Base-by-base conservation (phyloP, 2,113 vertebrate species). In the Nyctibius bracteatus region DNA sequence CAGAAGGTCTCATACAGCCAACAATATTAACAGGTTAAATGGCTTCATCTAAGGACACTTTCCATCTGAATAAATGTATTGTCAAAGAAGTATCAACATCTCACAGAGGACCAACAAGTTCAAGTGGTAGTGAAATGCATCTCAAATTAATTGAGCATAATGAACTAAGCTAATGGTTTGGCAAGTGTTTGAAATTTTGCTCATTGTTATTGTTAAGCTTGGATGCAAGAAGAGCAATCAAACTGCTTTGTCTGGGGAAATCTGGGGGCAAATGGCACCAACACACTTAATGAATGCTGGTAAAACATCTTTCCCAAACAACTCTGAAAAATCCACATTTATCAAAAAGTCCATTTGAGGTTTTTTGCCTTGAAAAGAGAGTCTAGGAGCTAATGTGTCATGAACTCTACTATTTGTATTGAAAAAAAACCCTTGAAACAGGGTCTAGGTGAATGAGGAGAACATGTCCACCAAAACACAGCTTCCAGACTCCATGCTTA, bases 71-170 rank as follows among this genome's bases (percentile, higher is more conserved):
- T 17, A 30, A 52, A 47, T 3, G 5, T 7, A 30, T 14, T 63
- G 22, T 21, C n/a, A 20, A 57, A 47, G 15, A 24, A 41, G 24
- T 1, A 3, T 14, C 27, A 51, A 5, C 27, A 33, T 22, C 17
- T 74, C 33, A 25, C 16, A 8, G 33, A 28, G 27, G 20, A 75
- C 8, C 20, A n/a, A 33, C 12, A 57, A 20, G 14, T 27, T 71
- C 35, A 39, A 82, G 30, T 14, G 15, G 39, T 6, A 39, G 9
- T 31, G 62, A 75, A 77, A 59, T 2, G 15, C 8, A 43, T n/a
- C 57, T 75, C 17, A 58, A 17, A 41, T 2, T 0, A 68, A 37
- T 8, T 33, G 8, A 54, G 20, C 0, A 0, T 9, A 35, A 67
- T 13, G 16, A 61, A 31, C 14, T 35, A 22, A 6, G 23, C 17